Conservation (phyloP, 2,113 vertebrate species). For the Syngnathus scovelli region DNA sequence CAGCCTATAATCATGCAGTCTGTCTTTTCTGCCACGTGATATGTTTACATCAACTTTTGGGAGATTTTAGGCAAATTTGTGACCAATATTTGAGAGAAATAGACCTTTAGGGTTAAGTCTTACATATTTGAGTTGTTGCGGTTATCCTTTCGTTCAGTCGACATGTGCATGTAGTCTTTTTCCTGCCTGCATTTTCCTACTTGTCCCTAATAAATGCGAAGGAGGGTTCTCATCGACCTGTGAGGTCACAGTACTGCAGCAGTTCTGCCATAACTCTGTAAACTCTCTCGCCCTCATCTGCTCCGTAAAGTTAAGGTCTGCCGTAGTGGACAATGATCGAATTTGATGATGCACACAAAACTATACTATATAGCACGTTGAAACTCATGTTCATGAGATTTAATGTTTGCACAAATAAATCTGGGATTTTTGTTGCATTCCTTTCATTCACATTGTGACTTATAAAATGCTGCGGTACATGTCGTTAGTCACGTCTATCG, state of each 20-base stretch:
- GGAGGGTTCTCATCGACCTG: slow-evolving; percentile 31
- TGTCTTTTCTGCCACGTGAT: background rate
- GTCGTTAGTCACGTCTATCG: background rate
- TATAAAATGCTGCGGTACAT: background rate
- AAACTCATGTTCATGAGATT: background rate
- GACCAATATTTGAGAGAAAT: background rate
- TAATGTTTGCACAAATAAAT: background rate
- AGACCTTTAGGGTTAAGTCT: background rate
- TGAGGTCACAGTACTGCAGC: slow-evolving; percentile 30
- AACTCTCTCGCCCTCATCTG: slow-evolving; percentile 26
- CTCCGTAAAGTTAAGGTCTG: slow-evolving; percentile 32
- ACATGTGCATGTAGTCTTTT: slow-evolving; percentile 8
- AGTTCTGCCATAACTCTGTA: slow-evolving; percentile 26
- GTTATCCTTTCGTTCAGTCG: background rate
- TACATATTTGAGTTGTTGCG: background rate
- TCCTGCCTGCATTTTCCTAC: slow-evolving; percentile 8
- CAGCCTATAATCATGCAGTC: background rate
- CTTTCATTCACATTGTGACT: background rate
- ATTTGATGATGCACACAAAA: slow-evolving; percentile 17
- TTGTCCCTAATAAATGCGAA: slow-evolving; percentile 24
- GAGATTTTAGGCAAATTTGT: background rate
- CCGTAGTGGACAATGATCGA: slow-evolving; percentile 4
- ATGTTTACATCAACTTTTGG: background rate
- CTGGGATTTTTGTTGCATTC: background rate
- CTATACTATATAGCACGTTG: background rate